Percentiles rank a stretch among this genome's conserved stretches.
Evolutionary conservation across 2,888 invertebrate species (phyloP).

Genomic region (Hirtodrosophila duncani): DNA sequence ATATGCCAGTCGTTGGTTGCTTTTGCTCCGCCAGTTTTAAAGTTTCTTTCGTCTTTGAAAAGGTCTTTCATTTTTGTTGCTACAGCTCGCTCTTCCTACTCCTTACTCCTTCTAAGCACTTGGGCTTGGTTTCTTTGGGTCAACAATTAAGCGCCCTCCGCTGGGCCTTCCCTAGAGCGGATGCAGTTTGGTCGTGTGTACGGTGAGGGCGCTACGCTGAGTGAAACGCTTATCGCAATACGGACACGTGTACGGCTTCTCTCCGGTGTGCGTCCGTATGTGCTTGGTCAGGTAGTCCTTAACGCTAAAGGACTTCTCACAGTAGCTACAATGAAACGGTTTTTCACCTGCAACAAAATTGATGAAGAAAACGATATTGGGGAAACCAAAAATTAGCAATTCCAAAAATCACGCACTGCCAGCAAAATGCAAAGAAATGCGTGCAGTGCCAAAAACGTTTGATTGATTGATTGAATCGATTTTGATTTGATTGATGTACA

Average conservation of each 20-base stretch:
- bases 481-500: constrained; percentile 27
- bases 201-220: constrained; percentile 77
- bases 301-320: constrained; percentile 77
- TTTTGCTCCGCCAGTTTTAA: constrained; percentile 22
- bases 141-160: constrained; percentile 57
- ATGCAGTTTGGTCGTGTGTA: constrained; percentile 77
- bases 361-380: constrained; percentile 13
- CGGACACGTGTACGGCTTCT: constrained; percentile 77
- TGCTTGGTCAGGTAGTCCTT: constrained; percentile 78
- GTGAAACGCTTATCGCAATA: constrained; percentile 77
- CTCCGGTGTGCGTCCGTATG: constrained; percentile 78
- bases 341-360: constrained; percentile 72
- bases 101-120: constrained; percentile 29
- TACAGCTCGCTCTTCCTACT: constrained; percentile 6
- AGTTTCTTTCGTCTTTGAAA: constrained; percentile 60
- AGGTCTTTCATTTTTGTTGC: constrained; percentile 60
- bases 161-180: constrained; percentile 76
- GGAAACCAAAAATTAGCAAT: constrained; percentile 46
- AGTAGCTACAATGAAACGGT: constrained; percentile 76
- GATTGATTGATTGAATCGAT: constrained; percentile 48
- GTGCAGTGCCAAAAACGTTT: constrained; percentile 63
- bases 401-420: constrained; percentile 13
- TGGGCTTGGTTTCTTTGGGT: constrained; percentile 53
- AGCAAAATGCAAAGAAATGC: constrained; percentile 29
- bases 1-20: constrained; percentile 67